Conservation (phyloP, 2,888 invertebrate species). For the Doris montereyensis region DNA sequence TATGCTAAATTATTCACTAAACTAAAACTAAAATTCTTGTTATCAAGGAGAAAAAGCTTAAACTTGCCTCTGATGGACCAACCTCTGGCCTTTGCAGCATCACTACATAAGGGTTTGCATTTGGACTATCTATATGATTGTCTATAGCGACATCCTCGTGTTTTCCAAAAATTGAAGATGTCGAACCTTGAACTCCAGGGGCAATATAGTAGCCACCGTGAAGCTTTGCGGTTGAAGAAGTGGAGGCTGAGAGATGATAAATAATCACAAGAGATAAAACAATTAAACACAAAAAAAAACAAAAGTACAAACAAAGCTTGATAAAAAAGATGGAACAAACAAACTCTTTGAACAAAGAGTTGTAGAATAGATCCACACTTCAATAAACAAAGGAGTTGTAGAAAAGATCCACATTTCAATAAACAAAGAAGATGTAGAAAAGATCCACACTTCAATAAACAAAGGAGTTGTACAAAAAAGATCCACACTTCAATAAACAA, state of each 20-base stretch:
- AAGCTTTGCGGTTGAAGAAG: slow-evolving; percentile 39
- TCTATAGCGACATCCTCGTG: slow-evolving; percentile 17
- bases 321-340: neutral
- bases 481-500: no score
- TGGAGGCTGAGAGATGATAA: slow-evolving; percentile 35
- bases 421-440: no score
- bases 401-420: no score
- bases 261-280: no score
- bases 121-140: neutral
- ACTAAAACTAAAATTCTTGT: neutral
- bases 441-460: no score
- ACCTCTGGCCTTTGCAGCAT: slow-evolving; percentile 35
- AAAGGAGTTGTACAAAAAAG: no score
- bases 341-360: no score
- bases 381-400: no score
- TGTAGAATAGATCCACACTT: no score
- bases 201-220: slow-evolving; percentile 46
- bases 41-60: neutral
- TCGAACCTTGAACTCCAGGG: slow-evolving; percentile 43
- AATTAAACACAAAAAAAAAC: neutral
- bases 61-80: slow-evolving; percentile 41
- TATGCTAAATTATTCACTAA: neutral
- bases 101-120: slow-evolving; percentile 44
- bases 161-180: slow-evolving; percentile 32
- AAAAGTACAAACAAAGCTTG: neutral